A percentile compares a stretch with the other conserved stretches of the same genome.
Evolutionary conservation across 2,113 vertebrate genomes (phyloP).

Genomic region (Alouatta palliata): DNA sequence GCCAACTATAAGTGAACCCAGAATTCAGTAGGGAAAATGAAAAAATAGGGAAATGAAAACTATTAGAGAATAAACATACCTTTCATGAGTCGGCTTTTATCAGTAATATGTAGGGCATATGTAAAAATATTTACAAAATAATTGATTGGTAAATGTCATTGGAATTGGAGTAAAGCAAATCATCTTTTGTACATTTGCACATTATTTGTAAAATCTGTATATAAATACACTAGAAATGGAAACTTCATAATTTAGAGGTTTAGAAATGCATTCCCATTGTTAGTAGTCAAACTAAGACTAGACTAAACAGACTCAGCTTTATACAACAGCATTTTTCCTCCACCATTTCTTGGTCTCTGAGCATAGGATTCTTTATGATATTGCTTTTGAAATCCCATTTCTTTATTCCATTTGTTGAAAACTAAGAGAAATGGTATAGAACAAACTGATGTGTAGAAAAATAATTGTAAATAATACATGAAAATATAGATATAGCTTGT

Average conservation of each 20-base stretch:
- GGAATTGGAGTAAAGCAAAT: neutral
- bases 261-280: neutral
- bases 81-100: neutral
- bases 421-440: neutral
- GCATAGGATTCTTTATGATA: neutral
- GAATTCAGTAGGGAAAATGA: neutral
- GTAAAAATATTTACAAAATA: neutral
- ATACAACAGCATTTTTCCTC: neutral
- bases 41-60: conserved; percentile 26
- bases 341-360: neutral
- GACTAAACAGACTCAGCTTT: neutral
- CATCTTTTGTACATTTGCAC: neutral
- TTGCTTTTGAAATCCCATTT: neutral
- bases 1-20: neutral
- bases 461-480: neutral
- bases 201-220: neutral
- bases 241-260: neutral
- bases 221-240: neutral
- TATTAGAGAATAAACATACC: neutral
- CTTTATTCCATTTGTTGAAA: neutral
- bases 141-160: neutral
- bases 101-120: neutral
- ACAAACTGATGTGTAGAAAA: neutral
- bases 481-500: too few relatives aligned
- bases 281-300: neutral